These are phyloP conservation scores for Capitella teleta DNA, from an alignment of 1,140 invertebrate species.

Conservation along the genomic window DNA sequence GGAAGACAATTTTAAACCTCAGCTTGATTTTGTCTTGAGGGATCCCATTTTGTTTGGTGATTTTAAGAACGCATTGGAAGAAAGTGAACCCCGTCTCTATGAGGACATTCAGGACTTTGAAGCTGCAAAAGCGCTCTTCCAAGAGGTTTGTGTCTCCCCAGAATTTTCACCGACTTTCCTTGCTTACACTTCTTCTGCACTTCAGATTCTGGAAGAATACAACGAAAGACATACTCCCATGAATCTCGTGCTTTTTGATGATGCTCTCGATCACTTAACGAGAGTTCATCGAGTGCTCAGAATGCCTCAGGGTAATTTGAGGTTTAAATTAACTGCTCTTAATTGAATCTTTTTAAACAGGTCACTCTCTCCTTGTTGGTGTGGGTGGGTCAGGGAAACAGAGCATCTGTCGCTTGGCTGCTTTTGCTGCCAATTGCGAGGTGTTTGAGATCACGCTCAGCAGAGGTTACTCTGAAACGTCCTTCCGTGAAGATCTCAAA, in stretches of 20 bases:
- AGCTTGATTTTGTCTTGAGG: constrained; percentile 53
- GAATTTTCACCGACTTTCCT: not conserved
- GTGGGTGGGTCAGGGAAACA: constrained; percentile 76
- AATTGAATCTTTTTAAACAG: no score
- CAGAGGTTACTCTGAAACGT: constrained; percentile 66
- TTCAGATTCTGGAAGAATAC: constrained; percentile 71
- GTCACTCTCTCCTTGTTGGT: constrained; percentile 72
- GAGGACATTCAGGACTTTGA: constrained; percentile 82
- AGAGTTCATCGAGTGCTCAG: constrained; percentile 69
- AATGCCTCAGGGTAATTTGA: constrained; percentile 66
- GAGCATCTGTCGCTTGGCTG: constrained; percentile 40
- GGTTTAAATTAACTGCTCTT: no score
- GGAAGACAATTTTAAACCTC: constrained; percentile 31
- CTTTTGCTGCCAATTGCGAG: constrained; percentile 50
- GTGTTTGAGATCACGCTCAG: constrained; percentile 71
- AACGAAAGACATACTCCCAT: constrained; percentile 54
- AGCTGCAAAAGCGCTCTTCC: constrained; percentile 68
- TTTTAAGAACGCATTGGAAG: constrained; percentile 63
- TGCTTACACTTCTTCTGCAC: not conserved
- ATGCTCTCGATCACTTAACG: constrained; percentile 77
- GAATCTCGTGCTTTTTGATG: constrained; percentile 73
- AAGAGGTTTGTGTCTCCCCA: constrained; percentile 52
- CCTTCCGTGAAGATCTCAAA: constrained; percentile 77
- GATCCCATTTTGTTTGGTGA: constrained; percentile 80
- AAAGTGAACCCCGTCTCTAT: constrained; percentile 57